Evolutionary conservation across 2,113 vertebrate species (phyloP).

Genomic region (Tragelaphus scriptus): DNA sequence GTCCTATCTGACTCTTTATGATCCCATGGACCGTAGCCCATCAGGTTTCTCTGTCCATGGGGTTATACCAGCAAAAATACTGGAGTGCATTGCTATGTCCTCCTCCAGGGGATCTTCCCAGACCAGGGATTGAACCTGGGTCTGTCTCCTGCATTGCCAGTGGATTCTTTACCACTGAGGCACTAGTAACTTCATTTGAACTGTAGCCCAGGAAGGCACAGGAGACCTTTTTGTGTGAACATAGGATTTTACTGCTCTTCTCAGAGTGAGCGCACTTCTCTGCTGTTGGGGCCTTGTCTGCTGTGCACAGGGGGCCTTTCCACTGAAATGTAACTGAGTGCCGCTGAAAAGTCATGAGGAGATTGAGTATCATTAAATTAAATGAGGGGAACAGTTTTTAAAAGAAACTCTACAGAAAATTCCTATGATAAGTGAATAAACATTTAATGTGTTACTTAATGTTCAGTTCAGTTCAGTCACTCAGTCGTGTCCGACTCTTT

Average conservation of each 20-base stretch:
- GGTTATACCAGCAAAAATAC: background rate
- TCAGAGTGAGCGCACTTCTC: background rate
- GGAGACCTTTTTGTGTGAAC: background rate
- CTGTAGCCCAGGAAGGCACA: background rate
- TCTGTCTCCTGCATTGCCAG: background rate
- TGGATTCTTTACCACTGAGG: background rate
- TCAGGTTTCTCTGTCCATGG: background rate
- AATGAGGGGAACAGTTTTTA: background rate
- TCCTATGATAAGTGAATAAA: background rate
- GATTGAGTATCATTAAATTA: background rate
- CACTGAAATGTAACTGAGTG: background rate
- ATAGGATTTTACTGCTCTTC: background rate
- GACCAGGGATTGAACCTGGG: background rate
- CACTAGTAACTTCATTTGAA: background rate
- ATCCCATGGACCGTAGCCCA: background rate
- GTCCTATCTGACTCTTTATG: background rate
- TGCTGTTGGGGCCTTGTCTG: background rate
- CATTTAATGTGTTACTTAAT: background rate
- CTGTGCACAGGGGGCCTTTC: background rate
- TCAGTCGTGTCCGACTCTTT: too few species aligned
- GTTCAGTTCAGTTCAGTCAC: background rate
- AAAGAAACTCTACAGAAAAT: background rate
- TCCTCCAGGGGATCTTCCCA: background rate
- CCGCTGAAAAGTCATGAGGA: background rate
- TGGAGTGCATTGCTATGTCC: background rate